A percentile compares a stretch with the other conserved stretches of the same genome.
Conservation (phyloP, 2,113 vertebrate genomes). For the Balaenoptera acutorostrata region DNA sequence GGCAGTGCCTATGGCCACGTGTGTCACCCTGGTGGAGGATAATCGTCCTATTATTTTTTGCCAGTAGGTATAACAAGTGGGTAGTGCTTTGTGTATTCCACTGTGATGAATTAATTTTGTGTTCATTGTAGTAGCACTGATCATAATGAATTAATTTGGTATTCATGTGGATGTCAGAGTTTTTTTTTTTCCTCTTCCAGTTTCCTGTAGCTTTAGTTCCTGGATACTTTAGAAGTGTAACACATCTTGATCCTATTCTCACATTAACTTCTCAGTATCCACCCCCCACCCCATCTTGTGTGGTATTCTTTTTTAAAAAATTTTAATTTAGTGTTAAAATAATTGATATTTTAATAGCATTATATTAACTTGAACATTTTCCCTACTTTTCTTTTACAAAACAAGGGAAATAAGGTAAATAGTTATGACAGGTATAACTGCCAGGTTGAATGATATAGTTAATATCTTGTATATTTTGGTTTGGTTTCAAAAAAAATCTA, state of each 20-base stretch:
- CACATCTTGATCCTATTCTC: background rate
- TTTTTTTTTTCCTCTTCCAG: background rate
- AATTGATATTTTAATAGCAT: slow-evolving; percentile 22
- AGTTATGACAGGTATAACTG: background rate
- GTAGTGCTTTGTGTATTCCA: slow-evolving; percentile 58
- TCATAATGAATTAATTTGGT: slow-evolving; percentile 77
- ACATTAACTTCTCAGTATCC: background rate
- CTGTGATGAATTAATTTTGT: slow-evolving; percentile 76
- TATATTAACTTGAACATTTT: background rate
- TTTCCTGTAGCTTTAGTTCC: slow-evolving; percentile 46
- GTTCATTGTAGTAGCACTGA: slow-evolving; percentile 73
- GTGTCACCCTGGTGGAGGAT: background rate
- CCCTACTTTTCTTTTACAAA: slow-evolving; percentile 1
- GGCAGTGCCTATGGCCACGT: background rate
- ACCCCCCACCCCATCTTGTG: background rate
- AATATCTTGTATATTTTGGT: slow-evolving; percentile 27
- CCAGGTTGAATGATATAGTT: background rate
- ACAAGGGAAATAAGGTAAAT: background rate
- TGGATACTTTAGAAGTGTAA: background rate
- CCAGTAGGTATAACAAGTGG: slow-evolving; percentile 61
- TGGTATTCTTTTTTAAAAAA: background rate
- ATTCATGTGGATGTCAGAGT: slow-evolving; percentile 68
- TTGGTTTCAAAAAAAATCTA: slow-evolving; percentile 33
- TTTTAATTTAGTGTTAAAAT: slow-evolving; percentile 37
- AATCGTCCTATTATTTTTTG: slow-evolving; percentile 37